phyloP scores from a whole-genome alignment of 2,113 vertebrate genomes.

The Muscicapa adusta region DNA sequence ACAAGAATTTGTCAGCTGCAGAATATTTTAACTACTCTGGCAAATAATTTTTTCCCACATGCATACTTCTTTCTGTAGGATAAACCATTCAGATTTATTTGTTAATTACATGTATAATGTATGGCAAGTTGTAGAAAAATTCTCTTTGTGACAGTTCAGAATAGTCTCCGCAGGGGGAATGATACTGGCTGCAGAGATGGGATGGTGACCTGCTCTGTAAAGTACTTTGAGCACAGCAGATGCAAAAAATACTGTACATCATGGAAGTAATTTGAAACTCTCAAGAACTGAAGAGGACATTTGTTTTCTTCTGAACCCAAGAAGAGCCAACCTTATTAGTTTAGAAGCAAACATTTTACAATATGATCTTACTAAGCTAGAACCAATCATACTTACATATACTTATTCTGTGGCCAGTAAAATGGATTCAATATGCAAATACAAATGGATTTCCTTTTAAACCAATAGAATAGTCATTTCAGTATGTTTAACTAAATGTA shows the following conservation, averaged over 20 bases:
- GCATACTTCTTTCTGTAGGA: background rate
- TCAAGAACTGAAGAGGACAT: background rate
- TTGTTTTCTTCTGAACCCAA: background rate
- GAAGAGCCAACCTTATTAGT: background rate
- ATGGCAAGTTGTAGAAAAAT: background rate
- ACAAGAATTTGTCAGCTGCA: background rate
- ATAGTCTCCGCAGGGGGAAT: background rate
- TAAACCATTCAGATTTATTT: background rate
- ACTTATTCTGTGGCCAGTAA: background rate
- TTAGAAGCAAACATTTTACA: background rate
- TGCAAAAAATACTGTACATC: background rate
- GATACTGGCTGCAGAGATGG: background rate
- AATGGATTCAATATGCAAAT: background rate
- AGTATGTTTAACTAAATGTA: background rate
- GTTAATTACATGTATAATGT: background rate
- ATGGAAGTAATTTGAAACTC: background rate
- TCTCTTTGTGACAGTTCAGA: background rate
- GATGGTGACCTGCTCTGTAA: background rate
- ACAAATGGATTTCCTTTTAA: background rate
- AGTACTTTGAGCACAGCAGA: background rate
- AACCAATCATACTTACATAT: background rate
- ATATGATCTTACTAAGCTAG: background rate
- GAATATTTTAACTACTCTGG: background rate
- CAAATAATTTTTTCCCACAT: background rate
- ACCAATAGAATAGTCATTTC: background rate